Percentiles rank a stretch among this genome's conserved stretches.
Evolutionary conservation across 2,888 invertebrate genomes (phyloP).

Genomic region (Dicyrtomina minuta): DNA sequence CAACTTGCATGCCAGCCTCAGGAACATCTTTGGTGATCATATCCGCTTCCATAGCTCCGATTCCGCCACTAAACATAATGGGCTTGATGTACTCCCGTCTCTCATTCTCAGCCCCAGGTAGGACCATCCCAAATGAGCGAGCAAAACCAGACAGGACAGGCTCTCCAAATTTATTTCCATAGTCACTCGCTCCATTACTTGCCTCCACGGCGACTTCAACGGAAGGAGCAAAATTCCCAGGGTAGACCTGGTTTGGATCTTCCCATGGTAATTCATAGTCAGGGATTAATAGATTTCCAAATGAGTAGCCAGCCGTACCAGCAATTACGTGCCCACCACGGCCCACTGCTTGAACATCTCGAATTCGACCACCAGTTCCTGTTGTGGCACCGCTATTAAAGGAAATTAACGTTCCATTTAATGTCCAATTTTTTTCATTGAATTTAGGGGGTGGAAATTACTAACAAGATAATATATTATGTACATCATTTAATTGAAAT

Average conservation of each 20-base stretch:
- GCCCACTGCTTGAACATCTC: constrained; percentile 94
- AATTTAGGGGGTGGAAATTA: too few relatives aligned
- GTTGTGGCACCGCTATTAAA: constrained; percentile 86
- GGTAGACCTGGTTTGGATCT: constrained; percentile 71
- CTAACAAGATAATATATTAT: too few relatives aligned
- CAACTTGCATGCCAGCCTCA: constrained; percentile 77
- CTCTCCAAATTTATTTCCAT: constrained; percentile 99
- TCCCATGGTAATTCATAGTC: constrained; percentile 89
- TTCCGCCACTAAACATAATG: constrained; percentile 97
- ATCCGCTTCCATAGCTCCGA: constrained; percentile 82
- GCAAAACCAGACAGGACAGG: constrained; percentile 90
- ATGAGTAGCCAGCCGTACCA: constrained; percentile 94
- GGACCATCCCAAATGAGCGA: constrained; percentile 80
- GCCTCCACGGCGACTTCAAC: constrained; percentile 90
- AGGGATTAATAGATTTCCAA: constrained; percentile 88
- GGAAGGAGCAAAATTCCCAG: constrained; percentile 85
- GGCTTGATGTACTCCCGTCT: constrained; percentile 95
- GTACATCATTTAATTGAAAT: too few relatives aligned
- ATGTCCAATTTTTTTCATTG: too few relatives aligned
- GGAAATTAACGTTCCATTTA: constrained; percentile 18
- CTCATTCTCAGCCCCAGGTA: constrained; percentile 61
- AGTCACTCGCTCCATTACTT: constrained; percentile 97
- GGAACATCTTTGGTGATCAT: constrained; percentile 79
- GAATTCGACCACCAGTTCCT: constrained; percentile 91
- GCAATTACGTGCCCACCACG: constrained; percentile 91